Evolutionary conservation across 2,113 vertebrate species (phyloP), one percentile per base, ranked within the genome.

Genomic region (Alligator mississippiensis): DNA sequence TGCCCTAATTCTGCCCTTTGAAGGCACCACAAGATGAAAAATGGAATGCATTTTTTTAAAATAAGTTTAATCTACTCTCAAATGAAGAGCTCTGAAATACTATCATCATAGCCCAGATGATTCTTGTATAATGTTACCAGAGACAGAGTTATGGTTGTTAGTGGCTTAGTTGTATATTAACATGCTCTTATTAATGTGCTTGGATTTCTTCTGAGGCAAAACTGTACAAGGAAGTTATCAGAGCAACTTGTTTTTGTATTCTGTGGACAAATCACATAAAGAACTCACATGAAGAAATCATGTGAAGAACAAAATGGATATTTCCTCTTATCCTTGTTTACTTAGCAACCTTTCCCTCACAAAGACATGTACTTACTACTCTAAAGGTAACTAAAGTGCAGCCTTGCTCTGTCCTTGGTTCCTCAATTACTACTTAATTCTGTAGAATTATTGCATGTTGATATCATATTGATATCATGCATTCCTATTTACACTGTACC

Each of bases 41-140:
- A 14, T 15, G 81, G 13, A 27, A 63, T 28, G 10, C 54, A 3
- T 47, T 17, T 28, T 84, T 14, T 87, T 47, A 22, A 90, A 28
- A 55, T 74, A 60, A 13, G 70, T 92, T 83, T 38, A 82, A 91
- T 81, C 78, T 83, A 77, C 9, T 75, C 14, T 25, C 78, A 19
- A 0, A 30, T 17, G 17, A 11, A n/a, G 11, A 70, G 19, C 18
- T 19, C 17, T 70, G 11, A 0, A 60, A 11, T 75, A 61, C 19
- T 25, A 82, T 70, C 63, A 55, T 27, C 34, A 13, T 28, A 91
- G 55, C n/a, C 27, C 9, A 68, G 70, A 4, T 1, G 24, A 61
- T 59, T 70, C 30, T 21, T 34, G 30, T 34, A 70, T 70, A 18
- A 9, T 34, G n/a, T 70, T 28, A 19, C 19, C 21, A 93, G 55